Base-by-base conservation (phyloP, 1,140 invertebrate species). In the Macrocentrus cingulum region DNA sequence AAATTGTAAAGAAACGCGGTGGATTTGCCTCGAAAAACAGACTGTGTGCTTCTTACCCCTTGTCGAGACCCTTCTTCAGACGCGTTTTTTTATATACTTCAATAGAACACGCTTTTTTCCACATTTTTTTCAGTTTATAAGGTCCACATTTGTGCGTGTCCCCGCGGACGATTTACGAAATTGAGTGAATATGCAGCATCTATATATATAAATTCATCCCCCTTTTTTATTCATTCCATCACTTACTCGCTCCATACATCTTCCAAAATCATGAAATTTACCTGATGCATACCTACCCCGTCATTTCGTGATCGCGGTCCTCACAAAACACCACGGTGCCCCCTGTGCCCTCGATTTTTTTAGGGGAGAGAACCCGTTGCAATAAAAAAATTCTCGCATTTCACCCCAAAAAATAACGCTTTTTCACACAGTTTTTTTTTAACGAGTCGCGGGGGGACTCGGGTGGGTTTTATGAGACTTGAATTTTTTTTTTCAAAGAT, bases 361-460 rank as follows among this genome's bases (percentile, higher is more conserved):
- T 63, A 66, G 70, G 67, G 67, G 69, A 65, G 51, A 16, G 48
- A 63, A 65, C 51, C 34, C 49, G 56, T 54, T 53, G 39, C 34
- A 51, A 64, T 57, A 63, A 59, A 50, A 50, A 49, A 59, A 60
- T 59, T 59, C 56, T 79, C 70, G 67, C 45, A 71, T 80, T 78
- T 80, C 76, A 79, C 73, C 75, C 74, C 66, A 62, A 72, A 79
- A 74, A 76, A 78, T 78, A 76, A 77, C 68, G 77, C 78, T 79
- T 79, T 79, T 76, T 77, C 77, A 78, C 75, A 79, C 66, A n/a
- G n/a, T n/a, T n/a, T n/a, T n/a, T 77, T 79, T 80, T 77, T 79
- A 68, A 65, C 65, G 60, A 60, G 62, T 65, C 56, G 44, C 39
- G 18, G 5, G 34, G 37, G 37, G 49, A 60, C 41, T 48, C 45